phyloP scores from a whole-genome alignment of 2,888 invertebrate genomes.

The Calliphora vomitoria region DNA sequence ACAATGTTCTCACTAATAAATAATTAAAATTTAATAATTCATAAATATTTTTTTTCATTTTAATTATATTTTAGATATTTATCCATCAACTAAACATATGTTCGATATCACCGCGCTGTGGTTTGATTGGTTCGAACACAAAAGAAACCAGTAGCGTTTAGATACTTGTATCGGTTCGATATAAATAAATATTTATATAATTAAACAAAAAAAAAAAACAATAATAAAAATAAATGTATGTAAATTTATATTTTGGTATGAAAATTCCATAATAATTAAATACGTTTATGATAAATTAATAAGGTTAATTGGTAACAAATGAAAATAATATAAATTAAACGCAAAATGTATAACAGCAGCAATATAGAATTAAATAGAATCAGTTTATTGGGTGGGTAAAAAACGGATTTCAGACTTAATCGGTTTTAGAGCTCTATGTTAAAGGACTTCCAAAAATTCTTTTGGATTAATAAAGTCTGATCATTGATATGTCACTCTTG shows the following conservation, averaged over 20 bases:
- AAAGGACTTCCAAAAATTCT: too few species aligned
- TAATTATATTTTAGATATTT: conserved; percentile 37
- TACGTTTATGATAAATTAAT: conserved; percentile 62
- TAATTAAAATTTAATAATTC: conserved; percentile 21
- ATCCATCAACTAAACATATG: conserved; percentile 1
- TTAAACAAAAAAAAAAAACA: neutral
- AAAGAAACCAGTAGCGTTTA: conserved; percentile 17
- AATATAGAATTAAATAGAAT: conserved; percentile 20
- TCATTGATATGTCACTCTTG: too few species aligned
- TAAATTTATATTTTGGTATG: conserved; percentile 44
- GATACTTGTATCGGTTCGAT: neutral
- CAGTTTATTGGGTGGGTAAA: neutral
- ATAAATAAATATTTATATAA: conserved; percentile 15
- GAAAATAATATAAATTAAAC: conserved; percentile 47
- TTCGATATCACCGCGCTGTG: neutral
- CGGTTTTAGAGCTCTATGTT: too few species aligned
- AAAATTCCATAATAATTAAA: conserved; percentile 58
- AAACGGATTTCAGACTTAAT: neutral
- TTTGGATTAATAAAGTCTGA: too few species aligned
- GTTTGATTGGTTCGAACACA: neutral
- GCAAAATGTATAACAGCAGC: conserved; percentile 10
- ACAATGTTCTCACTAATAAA: neutral
- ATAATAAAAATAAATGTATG: conserved; percentile 36
- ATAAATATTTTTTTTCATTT: neutral
- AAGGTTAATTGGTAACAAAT: conserved; percentile 66